Base-by-base conservation (phyloP, 2,888 invertebrate genomes). In the Hypena proboscidalis region DNA sequence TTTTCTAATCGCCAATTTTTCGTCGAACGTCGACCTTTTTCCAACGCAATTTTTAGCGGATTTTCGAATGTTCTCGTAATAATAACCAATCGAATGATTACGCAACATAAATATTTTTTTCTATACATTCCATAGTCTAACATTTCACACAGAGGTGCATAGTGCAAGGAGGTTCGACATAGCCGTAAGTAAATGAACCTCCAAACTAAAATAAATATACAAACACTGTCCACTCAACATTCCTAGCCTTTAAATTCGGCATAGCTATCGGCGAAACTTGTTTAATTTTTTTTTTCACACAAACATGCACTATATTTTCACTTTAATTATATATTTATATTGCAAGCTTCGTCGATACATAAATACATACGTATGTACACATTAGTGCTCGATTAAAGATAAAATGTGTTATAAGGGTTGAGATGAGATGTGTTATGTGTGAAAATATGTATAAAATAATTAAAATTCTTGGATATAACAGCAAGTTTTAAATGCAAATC, bases 151-250 rank as follows among this genome's bases (percentile, higher is more conserved):
- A 49, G 26, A 58, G 15, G 64, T 64, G 63, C 66, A 58, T 49
- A 64, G 77, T 75, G 73, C 75, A 70, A 51, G 30, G 49, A 64
- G 80, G 79, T 79, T 80, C 77, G 27, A 72, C 60, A 74, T 75
- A 73, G 80, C 74, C 70, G 34, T 50, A 74, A 38, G 58, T 74
- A 76, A 70, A 75, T 56, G 75, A 83, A 80, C 77, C 80, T 67
- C 48, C 40, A 50, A 57, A 69, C 58, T 49, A 60, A 55, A 56
- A 63, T 58, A 63, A 59, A 61, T 67, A 56, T 65, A 73, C 68
- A 64, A 73, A 83, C 87, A 89, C 86, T 87, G 85, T 83, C 80
- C 88, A 89, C 87, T 77, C 75, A 85, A 87, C 86, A 88, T 89
- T 87, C 87, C 74, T 88, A 90, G 88, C 85, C 59, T 59, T 75